Base-by-base conservation (phyloP, 2,888 invertebrate genomes). In the Anagyrus pseudococci region DNA sequence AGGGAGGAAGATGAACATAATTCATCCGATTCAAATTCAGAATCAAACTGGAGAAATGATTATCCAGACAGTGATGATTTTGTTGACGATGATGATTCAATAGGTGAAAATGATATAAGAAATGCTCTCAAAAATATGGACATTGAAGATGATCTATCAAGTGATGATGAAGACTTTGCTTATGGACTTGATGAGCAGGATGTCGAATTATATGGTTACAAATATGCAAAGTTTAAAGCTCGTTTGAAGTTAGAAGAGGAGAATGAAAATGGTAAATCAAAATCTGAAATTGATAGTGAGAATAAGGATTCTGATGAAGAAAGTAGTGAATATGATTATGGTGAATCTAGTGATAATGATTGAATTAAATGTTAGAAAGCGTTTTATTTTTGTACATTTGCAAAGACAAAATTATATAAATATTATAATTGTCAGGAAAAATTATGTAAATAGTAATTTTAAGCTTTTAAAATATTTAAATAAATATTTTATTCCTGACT, bases 31-130 rank as follows among this genome's bases (percentile, higher is more conserved):
- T 92, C 92, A 0, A 92, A 93, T 82, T 88, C 89, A 67, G 92
- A 93, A 78, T 88, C 88, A 70, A 87, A 91, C 76, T 89, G 88
- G 85, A 83, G 86, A 65, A 92, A 93, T 73, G 92, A 92, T 56
- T 93, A 93, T 77, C 92, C 92, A 0, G 89, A 90, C 33, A 37
- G 15, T 15, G 33, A 37, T 37, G 33, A 37, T 37, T 4, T 29
- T 10, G 33, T 13, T 4, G 33, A 37, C 2, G 88, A 89, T 53
- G 81, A 81, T 33, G 79, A 85, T 72, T 88, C 87, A 54, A 81
- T 88, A 55, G 83, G 84, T 55, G 86, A 88, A 64, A 85, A 86
- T 7, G 88, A 88, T 68, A 87, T 91, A 81, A 78, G 85, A 40
- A 75, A 76, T 50, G 88, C 88, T 25, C 84, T 90, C 75, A 79